Percentiles rank a stretch among this genome's conserved stretches.
These are phyloP conservation scores for Sebastes dallii DNA, from an alignment of 2,797 vertebrate genomes.

Conservation along the genomic window DNA sequence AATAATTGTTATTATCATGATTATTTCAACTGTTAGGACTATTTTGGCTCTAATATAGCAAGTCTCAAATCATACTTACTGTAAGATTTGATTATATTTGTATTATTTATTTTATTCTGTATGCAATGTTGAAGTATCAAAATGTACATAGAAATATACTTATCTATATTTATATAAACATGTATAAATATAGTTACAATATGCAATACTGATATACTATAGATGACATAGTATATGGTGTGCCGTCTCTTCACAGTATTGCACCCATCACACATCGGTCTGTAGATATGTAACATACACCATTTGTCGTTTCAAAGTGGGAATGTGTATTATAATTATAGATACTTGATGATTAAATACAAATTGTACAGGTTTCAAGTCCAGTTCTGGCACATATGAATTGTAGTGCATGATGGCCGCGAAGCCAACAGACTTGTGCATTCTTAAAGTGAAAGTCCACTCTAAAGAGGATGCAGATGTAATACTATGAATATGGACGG, in stretches of 20 bases:
- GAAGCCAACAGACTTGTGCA: constrained; percentile 66
- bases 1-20: constrained; percentile 74
- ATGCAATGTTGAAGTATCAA: constrained; percentile 85
- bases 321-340: constrained; percentile 82
- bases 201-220: constrained; percentile 81
- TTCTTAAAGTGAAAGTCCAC: constrained; percentile 68
- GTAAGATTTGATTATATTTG: constrained; percentile 83
- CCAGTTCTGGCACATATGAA: constrained; percentile 85
- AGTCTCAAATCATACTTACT: constrained; percentile 81
- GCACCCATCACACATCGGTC: constrained; percentile 76
- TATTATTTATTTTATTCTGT: constrained; percentile 89
- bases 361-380: constrained; percentile 85
- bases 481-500: constrained; percentile 59
- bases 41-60: constrained; percentile 83
- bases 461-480: constrained; percentile 61
- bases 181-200: constrained; percentile 86
- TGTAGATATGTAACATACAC: constrained; percentile 88
- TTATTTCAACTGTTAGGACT: constrained; percentile 78
- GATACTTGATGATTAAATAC: constrained; percentile 86
- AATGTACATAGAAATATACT: constrained; percentile 85
- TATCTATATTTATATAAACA: constrained; percentile 87
- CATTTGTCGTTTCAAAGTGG: constrained; percentile 77
- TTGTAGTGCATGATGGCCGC: constrained; percentile 73
- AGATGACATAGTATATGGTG: constrained; percentile 78
- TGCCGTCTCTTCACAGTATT: constrained; percentile 78